A percentile compares a stretch with the other conserved stretches of the same genome.
These are phyloP conservation scores for Protodeltote pygarga DNA, from an alignment of 2,888 invertebrate species.

Conservation along the genomic window DNA sequence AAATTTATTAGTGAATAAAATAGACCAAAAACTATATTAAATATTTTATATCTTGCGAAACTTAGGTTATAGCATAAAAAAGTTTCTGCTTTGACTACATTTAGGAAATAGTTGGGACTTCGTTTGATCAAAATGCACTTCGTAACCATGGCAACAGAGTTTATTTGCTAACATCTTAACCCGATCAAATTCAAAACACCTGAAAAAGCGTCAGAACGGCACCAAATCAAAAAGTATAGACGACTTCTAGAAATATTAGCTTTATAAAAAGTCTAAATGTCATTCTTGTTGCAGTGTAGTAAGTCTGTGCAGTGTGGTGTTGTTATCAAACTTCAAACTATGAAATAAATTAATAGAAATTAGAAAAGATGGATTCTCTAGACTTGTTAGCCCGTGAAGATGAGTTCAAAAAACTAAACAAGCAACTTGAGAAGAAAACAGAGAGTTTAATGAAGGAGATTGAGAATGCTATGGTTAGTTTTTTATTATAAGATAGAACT, in stretches of 20 bases:
- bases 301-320: neutral
- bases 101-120: slow-evolving; percentile 14
- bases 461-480: slow-evolving; percentile 74
- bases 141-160: slow-evolving; percentile 67
- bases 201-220: neutral
- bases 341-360: slow-evolving; percentile 29
- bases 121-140: slow-evolving; percentile 37
- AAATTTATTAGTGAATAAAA: neutral
- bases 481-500: too few relatives aligned
- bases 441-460: slow-evolving; percentile 79
- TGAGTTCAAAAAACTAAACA: slow-evolving; percentile 80
- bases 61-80: neutral
- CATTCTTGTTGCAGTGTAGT: too few relatives aligned
- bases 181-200: slow-evolving; percentile 40
- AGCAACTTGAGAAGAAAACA: slow-evolving; percentile 79
- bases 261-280: neutral
- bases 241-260: neutral
- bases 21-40: fast-evolving
- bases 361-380: slow-evolving; percentile 78
- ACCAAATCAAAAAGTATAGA: neutral
- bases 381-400: slow-evolving; percentile 78
- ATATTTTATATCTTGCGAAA: fast-evolving
- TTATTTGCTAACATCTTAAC: slow-evolving; percentile 50
- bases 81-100: slow-evolving; percentile 21
- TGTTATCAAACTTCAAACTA: slow-evolving; percentile 16